Evolutionary conservation across 2,797 vertebrate genomes (phyloP).

Genomic region (Aplochiton taeniatus): DNA sequence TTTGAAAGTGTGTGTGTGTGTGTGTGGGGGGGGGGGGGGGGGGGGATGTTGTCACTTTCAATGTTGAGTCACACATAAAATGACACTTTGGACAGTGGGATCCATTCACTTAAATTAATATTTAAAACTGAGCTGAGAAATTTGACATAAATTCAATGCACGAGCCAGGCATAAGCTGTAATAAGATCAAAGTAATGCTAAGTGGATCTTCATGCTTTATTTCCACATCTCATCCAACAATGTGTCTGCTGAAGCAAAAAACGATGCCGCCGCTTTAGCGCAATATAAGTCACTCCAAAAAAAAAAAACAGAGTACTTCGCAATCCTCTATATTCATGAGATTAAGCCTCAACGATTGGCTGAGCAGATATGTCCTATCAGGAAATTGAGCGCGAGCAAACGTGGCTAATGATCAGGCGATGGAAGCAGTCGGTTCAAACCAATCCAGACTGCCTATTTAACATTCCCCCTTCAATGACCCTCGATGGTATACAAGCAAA

Average conservation of each 20-base stretch:
- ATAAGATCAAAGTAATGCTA: conserved; percentile 80
- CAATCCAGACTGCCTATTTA: conserved; percentile 20
- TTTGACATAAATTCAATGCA: conserved; percentile 70
- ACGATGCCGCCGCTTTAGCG: conserved; percentile 73
- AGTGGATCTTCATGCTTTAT: conserved; percentile 78
- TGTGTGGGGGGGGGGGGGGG: too few species aligned
- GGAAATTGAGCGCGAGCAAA: conserved; percentile 38
- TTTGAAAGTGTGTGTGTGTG: too few species aligned
- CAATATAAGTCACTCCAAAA: conserved; percentile 69
- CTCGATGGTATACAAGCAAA: neutral
- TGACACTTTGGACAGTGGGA: conserved; percentile 20
- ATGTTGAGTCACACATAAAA: conserved; percentile 50
- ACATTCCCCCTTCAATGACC: conserved; percentile 18
- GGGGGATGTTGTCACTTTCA: conserved; percentile 32
- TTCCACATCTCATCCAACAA: conserved; percentile 72
- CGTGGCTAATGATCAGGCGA: conserved; percentile 45
- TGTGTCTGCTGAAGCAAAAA: conserved; percentile 70
- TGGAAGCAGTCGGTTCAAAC: conserved; percentile 34
- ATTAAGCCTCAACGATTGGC: conserved; percentile 60
- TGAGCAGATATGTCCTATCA: conserved; percentile 62
- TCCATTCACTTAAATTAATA: conserved; percentile 64
- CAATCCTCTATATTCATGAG: conserved; percentile 42
- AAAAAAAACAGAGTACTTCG: conserved; percentile 64
- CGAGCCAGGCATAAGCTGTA: conserved; percentile 68
- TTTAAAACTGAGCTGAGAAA: conserved; percentile 70